These are phyloP conservation scores for Pogonomyrmex barbatus DNA, from an alignment of 1,140 invertebrate genomes.

Conservation along the genomic window DNA sequence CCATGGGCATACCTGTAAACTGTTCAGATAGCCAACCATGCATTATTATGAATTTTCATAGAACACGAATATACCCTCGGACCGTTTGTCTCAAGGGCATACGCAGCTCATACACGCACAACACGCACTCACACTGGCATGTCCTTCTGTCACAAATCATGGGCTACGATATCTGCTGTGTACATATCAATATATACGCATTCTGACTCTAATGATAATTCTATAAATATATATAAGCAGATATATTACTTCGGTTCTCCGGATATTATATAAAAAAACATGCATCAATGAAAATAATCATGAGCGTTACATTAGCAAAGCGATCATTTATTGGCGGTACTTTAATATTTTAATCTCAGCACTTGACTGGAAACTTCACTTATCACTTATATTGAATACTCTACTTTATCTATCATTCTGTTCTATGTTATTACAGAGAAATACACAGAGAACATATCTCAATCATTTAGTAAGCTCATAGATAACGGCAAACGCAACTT, in stretches of 20 bases:
- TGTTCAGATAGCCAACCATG: conserved; percentile 69
- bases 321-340: conserved; percentile 4
- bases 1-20: conserved; percentile 70
- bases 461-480: conserved; percentile 18
- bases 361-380: background rate
- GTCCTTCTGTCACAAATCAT: background rate
- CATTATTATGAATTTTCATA: conserved; percentile 62
- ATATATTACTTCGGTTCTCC: conserved; percentile 1
- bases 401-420: conserved; percentile 12
- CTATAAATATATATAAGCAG: conserved; percentile 31
- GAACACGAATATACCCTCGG: background rate
- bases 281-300: conserved; percentile 32
- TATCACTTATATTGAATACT: background rate
- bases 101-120: background rate
- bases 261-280: background rate
- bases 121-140: background rate
- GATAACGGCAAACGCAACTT: background rate
- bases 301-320: conserved; percentile 5
- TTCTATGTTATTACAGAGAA: background rate
- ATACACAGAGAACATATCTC: conserved; percentile 22
- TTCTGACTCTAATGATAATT: conserved; percentile 15
- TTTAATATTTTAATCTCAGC: conserved; percentile 52
- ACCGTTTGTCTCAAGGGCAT: conserved; percentile 23
- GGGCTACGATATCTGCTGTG: background rate
- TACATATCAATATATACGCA: background rate